Evolutionary conservation across 2,113 vertebrate species (phyloP).

Genomic region (Mustela nigripes): DNA sequence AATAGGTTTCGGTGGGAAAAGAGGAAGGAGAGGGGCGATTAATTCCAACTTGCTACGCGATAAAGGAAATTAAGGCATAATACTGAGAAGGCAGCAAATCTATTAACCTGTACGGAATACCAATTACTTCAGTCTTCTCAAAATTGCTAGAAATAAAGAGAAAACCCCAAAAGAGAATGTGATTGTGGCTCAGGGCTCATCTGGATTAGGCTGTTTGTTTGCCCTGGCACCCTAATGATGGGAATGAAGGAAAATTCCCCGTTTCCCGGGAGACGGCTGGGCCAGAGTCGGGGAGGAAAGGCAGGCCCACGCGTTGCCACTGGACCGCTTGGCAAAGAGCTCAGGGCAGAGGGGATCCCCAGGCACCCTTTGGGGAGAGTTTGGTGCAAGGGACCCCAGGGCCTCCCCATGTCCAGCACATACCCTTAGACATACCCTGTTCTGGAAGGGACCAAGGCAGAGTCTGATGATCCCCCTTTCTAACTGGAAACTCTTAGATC

Average conservation of each 20-base stretch:
- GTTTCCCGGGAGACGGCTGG: conserved; percentile 72
- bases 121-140: conserved; percentile 78
- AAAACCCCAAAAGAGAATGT: conserved; percentile 62
- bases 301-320: conserved; percentile 50
- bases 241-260: conserved; percentile 65
- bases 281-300: conserved; percentile 36
- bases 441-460: background rate
- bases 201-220: conserved; percentile 80
- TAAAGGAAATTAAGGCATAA: conserved; percentile 84
- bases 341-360: background rate
- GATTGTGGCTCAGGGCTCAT: conserved; percentile 61
- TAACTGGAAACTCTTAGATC: background rate
- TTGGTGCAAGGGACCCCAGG: background rate
- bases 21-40: conserved; percentile 81
- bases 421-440: background rate
- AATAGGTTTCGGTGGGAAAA: conserved; percentile 82
- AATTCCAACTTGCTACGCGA: conserved; percentile 82
- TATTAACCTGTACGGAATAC: conserved; percentile 76
- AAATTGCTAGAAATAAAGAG: conserved; percentile 73
- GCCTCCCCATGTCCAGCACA: rapidly evolving
- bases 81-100: conserved; percentile 81
- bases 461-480: background rate
- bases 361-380: background rate
- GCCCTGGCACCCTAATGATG: conserved; percentile 78
- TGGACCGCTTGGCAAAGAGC: background rate